Evolutionary conservation across 1,140 invertebrate species (phyloP), one percentile per base, ranked within the genome.

Genomic region (Helicoverpa zea): DNA sequence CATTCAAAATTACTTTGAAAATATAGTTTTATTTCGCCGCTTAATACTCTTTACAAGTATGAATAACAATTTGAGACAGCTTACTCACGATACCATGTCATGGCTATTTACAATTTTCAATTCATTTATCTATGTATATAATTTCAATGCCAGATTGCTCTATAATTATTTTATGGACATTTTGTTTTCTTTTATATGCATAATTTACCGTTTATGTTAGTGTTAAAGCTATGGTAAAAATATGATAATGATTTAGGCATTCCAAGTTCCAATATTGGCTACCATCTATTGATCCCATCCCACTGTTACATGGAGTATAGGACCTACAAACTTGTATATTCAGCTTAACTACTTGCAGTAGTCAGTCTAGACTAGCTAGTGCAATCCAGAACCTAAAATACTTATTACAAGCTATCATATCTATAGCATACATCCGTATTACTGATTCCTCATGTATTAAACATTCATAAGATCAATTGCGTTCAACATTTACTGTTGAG

Each of bases 81-180:
- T 68, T 23, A 54, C 49, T 52, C 66, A 70, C 68, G 54, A 72
- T 72, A 72, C 51, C 68, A 54, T 72, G 68, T 72, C 68, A 72
- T 72, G 68, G 68, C 23, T 72, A 72, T 72, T 72, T 72, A 72
- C 68, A 72, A 72, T 10, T 16, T 66, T 66, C 12, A 47, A 66
- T 54, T 72, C 12, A 43, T 47, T 64, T 64, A 64, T 64, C 35
- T 64, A 64, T 43, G 35, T 9, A 43, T 12, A 64, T 54, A 52
- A 72, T 54, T 72, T 16, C 13, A 52, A 70, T 70, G 61, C 12
- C 63, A 64, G 13, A 52, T 72, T 72, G 49, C 13, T 9, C n/a
- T 52, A 54, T 68, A 10, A n/a, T 52, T n/a, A 29, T 70, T 52
- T 52, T 54, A 54, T 54, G 68, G 49, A 72, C 51, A 68, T 68